Evolutionary conservation across 2,113 vertebrate genomes (phyloP).

Genomic region (Rostratula benghalensis): DNA sequence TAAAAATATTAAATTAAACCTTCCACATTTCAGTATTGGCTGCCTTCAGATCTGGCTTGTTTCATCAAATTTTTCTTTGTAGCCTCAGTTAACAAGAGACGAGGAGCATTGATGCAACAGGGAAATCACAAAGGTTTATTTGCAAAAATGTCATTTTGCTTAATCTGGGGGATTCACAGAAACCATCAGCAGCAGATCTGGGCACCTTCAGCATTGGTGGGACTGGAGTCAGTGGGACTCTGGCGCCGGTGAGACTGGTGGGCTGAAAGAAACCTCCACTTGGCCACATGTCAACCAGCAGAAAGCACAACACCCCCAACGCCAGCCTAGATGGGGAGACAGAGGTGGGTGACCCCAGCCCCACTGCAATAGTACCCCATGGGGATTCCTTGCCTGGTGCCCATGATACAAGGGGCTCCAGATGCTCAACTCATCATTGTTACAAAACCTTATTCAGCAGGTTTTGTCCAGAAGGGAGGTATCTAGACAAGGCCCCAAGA

Average conservation of each 20-base stretch:
- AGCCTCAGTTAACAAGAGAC: neutral
- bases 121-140: neutral
- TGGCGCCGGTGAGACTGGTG: fast-evolving
- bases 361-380: fast-evolving
- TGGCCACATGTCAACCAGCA: neutral
- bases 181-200: fast-evolving
- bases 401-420: fast-evolving
- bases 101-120: neutral
- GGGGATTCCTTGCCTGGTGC: fast-evolving
- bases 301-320: neutral
- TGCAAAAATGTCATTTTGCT: neutral
- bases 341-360: neutral
- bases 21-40: slow-evolving; percentile 63
- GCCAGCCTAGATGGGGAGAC: neutral
- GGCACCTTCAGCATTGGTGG: fast-evolving
- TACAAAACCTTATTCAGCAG: neutral
- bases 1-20: slow-evolving; percentile 67
- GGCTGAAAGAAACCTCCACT: neutral
- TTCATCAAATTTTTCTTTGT: neutral
- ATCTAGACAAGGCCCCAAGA: neutral
- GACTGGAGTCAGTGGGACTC: neutral
- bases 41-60: slow-evolving; percentile 45
- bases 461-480: neutral
- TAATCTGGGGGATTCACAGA: neutral
- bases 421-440: fast-evolving